Evolutionary conservation across 2,113 vertebrate species (phyloP), one percentile per base, ranked within the genome.

Genomic region (Oreochromis aureus): DNA sequence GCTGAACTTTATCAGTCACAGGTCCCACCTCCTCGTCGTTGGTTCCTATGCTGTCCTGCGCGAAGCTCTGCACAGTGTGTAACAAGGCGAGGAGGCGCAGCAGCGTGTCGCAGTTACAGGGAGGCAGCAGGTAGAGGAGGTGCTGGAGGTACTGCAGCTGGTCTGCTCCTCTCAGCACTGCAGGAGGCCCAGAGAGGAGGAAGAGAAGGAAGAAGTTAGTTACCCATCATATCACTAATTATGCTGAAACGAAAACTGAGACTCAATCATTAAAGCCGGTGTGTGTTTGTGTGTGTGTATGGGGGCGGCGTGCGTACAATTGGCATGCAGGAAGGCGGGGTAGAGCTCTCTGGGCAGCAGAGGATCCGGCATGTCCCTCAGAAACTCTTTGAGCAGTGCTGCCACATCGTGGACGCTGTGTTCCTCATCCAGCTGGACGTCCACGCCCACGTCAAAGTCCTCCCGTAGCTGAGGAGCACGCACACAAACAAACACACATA

Each of bases 341-440:
- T 99, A 98, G 3, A 99, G 97, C 91, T 98, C 97, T 3, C 97
- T 87, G 83, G 98, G 96, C 46, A 99, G 95, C 94, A 99, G 92
- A 2, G 98, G 96, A 10, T 99, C 97, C 0, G 97, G 97, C 94
- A 99, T 97, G 85, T 98, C 97, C 90, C 95, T 93, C 24, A 99
- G 95, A 66, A 99, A 99, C 93, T 98, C 97, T 83, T 98, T 99
- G 61, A 99, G 97, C 83, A 99, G 94, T 1, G 97, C 97, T 0
- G 98, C 98, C 88, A 99, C 97, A 1, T 99, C 98, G 0, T 99
- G 97, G 10, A 98, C 97, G 2, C 97, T 98, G 32, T 97, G 97
- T 56, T 95, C 96, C 27, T 98, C 97, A 10, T 98, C 97, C 93
- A 99, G 88, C 71, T 96, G 92, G 10, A 98, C 91, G 48, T 96